A percentile compares a stretch with the other conserved stretches of the same genome.
These are phyloP conservation scores for Cettia cetti DNA, from an alignment of 2,113 vertebrate genomes.

Conservation along the genomic window DNA sequence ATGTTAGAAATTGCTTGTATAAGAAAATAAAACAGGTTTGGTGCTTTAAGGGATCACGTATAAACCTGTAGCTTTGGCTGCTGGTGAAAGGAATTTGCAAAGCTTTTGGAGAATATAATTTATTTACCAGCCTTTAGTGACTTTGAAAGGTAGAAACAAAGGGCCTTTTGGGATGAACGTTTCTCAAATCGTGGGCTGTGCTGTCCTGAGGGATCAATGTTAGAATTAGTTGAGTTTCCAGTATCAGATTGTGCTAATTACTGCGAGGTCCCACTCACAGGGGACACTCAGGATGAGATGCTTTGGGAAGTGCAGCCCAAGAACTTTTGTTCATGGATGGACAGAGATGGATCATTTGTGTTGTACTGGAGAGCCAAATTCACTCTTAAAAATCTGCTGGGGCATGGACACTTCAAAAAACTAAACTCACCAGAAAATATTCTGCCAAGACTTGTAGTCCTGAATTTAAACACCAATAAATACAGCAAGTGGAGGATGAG, in stretches of 20 bases:
- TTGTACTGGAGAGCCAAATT: not conserved
- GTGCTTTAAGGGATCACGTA: not conserved
- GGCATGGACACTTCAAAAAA: fast-evolving
- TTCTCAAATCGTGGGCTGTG: not conserved
- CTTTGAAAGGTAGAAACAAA: not conserved
- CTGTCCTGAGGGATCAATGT: not conserved
- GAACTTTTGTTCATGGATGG: fast-evolving
- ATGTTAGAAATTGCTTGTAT: not conserved
- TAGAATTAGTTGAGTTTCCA: not conserved
- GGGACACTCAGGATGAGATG: not conserved
- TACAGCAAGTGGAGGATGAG: not conserved
- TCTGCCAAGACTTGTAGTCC: not conserved
- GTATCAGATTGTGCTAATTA: not conserved
- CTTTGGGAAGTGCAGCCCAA: not conserved
- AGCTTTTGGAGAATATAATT: not conserved
- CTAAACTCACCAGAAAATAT: not conserved
- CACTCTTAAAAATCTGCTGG: not conserved
- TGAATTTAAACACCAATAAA: not conserved
- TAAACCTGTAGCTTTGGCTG: not conserved
- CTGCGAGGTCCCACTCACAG: not conserved
- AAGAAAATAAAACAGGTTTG: not conserved
- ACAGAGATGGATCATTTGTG: fast-evolving
- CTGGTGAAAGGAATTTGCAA: not conserved
- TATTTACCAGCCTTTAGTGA: not conserved
- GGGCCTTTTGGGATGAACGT: fast-evolving